These are phyloP conservation scores for Zophobas morio DNA, from an alignment of 1,140 invertebrate genomes.

Conservation along the genomic window DNA sequence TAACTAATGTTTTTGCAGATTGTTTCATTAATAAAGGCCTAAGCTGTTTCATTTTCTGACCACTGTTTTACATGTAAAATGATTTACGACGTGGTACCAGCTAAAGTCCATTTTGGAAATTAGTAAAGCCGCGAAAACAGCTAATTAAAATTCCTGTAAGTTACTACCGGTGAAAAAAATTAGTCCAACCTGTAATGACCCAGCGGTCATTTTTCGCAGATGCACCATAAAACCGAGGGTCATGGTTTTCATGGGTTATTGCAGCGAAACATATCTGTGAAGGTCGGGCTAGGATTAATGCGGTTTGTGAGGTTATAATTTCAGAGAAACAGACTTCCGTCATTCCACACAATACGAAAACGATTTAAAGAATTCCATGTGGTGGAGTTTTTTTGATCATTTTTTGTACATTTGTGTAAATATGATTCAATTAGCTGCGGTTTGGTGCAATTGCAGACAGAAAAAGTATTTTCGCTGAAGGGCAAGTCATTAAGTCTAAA, in stretches of 20 bases:
- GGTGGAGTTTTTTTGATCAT: no score
- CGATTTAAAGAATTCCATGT: neutral
- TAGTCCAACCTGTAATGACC: neutral
- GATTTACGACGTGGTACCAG: slow-evolving; percentile 12
- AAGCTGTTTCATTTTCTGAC: slow-evolving; percentile 1
- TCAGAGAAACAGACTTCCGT: neutral
- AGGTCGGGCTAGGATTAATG: neutral
- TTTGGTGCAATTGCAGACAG: neutral
- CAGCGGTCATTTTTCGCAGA: no score
- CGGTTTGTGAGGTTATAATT: neutral
- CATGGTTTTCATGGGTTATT: neutral
- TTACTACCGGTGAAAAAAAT: neutral
- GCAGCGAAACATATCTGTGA: neutral
- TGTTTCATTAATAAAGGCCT: slow-evolving; percentile 24
- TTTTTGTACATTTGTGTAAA: neutral
- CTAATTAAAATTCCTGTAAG: neutral
- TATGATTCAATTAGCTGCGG: neutral
- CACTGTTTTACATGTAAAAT: slow-evolving; percentile 19
- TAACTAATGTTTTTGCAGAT: slow-evolving; percentile 42
- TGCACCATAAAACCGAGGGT: neutral
- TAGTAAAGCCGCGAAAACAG: neutral
- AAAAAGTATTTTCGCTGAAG: neutral
- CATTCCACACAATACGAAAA: neutral
- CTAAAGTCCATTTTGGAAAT: slow-evolving; percentile 3
- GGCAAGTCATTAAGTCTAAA: neutral